A percentile compares a stretch with the other conserved stretches of the same genome.
These are phyloP conservation scores for Nymphicus hollandicus DNA, from an alignment of 2,113 vertebrate genomes.

Conservation along the genomic window DNA sequence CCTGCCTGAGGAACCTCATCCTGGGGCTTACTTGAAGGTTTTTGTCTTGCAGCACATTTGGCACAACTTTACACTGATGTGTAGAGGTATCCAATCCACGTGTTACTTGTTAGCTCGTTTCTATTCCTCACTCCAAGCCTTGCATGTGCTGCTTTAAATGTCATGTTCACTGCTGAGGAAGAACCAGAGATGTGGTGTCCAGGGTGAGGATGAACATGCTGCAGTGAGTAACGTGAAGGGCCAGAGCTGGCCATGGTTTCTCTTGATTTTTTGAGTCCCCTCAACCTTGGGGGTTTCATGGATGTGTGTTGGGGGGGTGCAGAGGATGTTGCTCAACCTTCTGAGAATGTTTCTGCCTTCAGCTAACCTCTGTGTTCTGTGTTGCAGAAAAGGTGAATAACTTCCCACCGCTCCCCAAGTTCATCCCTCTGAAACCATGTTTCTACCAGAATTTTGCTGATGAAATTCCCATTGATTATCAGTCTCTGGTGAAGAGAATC, in stretches of 20 bases:
- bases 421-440: conserved; percentile 88
- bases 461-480: conserved; percentile 86
- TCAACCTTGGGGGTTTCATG: fast-evolving
- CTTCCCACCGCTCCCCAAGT: conserved; percentile 88
- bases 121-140: neutral
- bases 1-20: neutral
- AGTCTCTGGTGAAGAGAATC: conserved; percentile 84
- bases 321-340: neutral
- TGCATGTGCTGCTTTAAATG: neutral
- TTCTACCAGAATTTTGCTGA: conserved; percentile 94
- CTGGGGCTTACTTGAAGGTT: neutral
- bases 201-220: neutral
- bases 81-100: neutral
- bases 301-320: neutral
- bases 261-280: neutral
- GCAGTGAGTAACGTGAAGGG: neutral
- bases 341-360: neutral
- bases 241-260: neutral
- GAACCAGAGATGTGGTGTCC: neutral
- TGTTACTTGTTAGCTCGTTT: neutral
- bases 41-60: neutral
- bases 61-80: neutral
- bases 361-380: neutral
- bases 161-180: neutral
- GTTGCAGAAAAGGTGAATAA: conserved; percentile 85